Evolutionary conservation across 2,797 vertebrate genomes (phyloP).

Genomic region (Antrozous pallidus): DNA sequence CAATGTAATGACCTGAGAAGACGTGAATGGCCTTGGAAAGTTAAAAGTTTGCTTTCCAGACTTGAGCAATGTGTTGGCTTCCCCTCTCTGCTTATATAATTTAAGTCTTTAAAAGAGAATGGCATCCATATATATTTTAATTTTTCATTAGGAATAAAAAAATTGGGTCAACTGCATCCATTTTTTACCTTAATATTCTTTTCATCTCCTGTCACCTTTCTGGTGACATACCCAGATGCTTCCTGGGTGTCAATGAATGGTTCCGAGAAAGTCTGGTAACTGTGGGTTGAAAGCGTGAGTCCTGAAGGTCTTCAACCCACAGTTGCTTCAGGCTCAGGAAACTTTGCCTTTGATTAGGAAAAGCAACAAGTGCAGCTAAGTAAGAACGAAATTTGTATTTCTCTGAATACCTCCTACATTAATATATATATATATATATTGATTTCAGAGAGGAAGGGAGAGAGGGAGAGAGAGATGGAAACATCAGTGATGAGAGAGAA

Average conservation of each 20-base stretch:
- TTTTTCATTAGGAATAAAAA: neutral
- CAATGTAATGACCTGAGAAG: constrained; percentile 47
- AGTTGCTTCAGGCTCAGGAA: neutral
- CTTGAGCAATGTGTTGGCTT: neutral
- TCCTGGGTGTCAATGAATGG: neutral
- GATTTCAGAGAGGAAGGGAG: too few relatives aligned
- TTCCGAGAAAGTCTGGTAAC: neutral
- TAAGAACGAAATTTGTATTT: neutral
- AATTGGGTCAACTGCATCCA: neutral
- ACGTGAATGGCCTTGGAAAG: constrained; percentile 35
- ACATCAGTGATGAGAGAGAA: too few relatives aligned
- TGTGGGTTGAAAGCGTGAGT: neutral
- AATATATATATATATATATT: neutral
- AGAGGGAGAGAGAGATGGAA: too few relatives aligned
- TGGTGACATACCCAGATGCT: neutral
- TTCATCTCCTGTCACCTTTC: neutral
- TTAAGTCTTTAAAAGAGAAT: constrained; percentile 19
- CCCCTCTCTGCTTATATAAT: neutral
- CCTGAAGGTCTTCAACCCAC: too few relatives aligned
- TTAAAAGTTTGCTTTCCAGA: constrained; percentile 15
- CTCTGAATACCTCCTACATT: neutral
- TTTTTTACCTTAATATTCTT: neutral
- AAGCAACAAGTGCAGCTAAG: neutral
- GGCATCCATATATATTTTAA: neutral
- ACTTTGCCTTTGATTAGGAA: neutral